Evolutionary conservation across 2,888 invertebrate genomes (phyloP).

Genomic region (Sphinx pinastri): DNA sequence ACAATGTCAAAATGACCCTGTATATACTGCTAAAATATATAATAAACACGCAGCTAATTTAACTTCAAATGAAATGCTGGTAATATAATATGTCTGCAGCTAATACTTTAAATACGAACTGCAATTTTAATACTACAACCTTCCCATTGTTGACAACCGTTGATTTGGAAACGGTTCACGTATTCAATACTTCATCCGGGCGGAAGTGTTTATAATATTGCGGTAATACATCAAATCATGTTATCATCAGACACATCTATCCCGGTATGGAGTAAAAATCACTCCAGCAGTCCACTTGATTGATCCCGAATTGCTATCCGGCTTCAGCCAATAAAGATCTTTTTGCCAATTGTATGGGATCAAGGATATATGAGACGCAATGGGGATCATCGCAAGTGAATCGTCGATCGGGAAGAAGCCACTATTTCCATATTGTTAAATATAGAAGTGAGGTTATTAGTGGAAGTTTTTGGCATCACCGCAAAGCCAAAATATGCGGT

Average conservation of each 20-base stretch:
- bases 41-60: too few relatives aligned
- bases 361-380: slow-evolving; percentile 54
- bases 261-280: slow-evolving; percentile 58
- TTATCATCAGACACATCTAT: slow-evolving; percentile 45
- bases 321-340: slow-evolving; percentile 72
- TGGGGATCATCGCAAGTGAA: slow-evolving; percentile 58
- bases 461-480: slow-evolving; percentile 29
- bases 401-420: slow-evolving; percentile 38
- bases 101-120: too few relatives aligned
- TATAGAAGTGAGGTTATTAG: slow-evolving; percentile 1
- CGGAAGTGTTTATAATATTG: slow-evolving; percentile 7
- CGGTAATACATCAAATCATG: slow-evolving; percentile 44
- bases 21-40: too few relatives aligned
- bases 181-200: not conserved
- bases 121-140: too few relatives aligned
- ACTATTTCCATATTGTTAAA: slow-evolving; percentile 15
- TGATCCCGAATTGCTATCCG: slow-evolving; percentile 66
- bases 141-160: not conserved
- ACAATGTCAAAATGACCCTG: too few relatives aligned
- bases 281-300: slow-evolving; percentile 61
- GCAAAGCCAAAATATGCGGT: slow-evolving; percentile 58
- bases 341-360: slow-evolving; percentile 71
- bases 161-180: not conserved
- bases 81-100: too few relatives aligned
- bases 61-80: too few relatives aligned